These are phyloP conservation scores for Mongoloraphidia duomilia DNA, from an alignment of 2,888 invertebrate genomes.

Conservation along the genomic window DNA sequence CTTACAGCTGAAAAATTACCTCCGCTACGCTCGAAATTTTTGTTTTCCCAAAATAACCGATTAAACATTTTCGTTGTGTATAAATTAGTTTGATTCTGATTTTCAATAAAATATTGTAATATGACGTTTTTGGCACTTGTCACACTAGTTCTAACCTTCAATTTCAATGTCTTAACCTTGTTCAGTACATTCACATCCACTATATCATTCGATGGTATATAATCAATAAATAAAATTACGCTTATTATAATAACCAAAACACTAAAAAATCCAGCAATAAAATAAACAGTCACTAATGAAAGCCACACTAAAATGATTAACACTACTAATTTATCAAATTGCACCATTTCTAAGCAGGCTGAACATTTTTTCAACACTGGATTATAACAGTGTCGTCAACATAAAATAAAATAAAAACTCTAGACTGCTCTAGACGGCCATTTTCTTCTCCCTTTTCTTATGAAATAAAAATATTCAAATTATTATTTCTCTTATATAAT, in stretches of 20 bases:
- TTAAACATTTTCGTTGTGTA: slow-evolving; percentile 1
- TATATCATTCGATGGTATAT: background rate
- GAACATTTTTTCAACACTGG: background rate
- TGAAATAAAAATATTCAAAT: no score
- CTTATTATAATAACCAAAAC: background rate
- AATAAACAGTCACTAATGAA: slow-evolving; percentile 2
- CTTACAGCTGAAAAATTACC: background rate
- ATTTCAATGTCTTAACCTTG: slow-evolving; percentile 2
- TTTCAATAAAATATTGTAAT: background rate
- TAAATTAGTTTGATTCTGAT: background rate
- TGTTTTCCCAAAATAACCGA: background rate
- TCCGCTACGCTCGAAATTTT: background rate
- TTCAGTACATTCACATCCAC: background rate
- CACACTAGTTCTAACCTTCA: slow-evolving; percentile 1
- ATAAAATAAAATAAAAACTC: no score
- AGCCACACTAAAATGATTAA: slow-evolving; percentile 1
- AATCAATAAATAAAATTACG: background rate
- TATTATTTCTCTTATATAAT: no score
- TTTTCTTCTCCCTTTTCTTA: no score
- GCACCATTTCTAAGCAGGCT: slow-evolving; percentile 2
- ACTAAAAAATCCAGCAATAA: background rate
- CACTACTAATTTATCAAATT: slow-evolving; percentile 2
- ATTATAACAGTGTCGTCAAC: no score
- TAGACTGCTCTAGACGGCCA: no score
- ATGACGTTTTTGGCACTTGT: background rate